Evolutionary conservation across 1,140 invertebrate species (phyloP).

Genomic region (Cotesia chilonis): DNA sequence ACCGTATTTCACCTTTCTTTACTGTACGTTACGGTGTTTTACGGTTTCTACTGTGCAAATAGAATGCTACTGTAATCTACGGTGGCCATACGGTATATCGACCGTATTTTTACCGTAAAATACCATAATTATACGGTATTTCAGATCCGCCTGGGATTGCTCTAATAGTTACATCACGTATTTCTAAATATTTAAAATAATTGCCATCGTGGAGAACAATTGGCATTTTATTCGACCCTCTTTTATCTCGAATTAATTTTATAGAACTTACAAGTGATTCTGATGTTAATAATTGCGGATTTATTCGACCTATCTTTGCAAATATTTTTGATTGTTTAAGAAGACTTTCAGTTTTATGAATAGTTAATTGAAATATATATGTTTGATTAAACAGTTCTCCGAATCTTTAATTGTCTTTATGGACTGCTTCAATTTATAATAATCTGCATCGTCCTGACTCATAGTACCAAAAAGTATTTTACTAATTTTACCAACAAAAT

Average conservation of each 20-base stretch:
- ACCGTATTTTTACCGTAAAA: no score
- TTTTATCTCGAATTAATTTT: slow-evolving; percentile 31
- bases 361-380: slow-evolving; percentile 23
- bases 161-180: slow-evolving; percentile 24
- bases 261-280: slow-evolving; percentile 21
- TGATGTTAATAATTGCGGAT: slow-evolving; percentile 20
- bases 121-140: no score
- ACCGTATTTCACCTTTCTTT: no score
- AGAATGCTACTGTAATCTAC: no score
- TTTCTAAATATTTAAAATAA: slow-evolving; percentile 31
- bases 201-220: slow-evolving; percentile 16
- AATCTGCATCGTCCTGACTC: slow-evolving; percentile 24
- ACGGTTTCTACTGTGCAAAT: no score
- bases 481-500: slow-evolving; percentile 34
- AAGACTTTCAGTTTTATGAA: slow-evolving; percentile 25
- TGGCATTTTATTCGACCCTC: slow-evolving; percentile 18
- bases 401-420: slow-evolving; percentile 23
- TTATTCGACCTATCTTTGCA: slow-evolving; percentile 23
- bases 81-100: no score
- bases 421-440: slow-evolving; percentile 31
- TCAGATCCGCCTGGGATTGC: neutral
- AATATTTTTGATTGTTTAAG: slow-evolving; percentile 14
- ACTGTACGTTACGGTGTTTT: no score
- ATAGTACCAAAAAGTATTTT: slow-evolving; percentile 32
- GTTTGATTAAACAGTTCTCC: slow-evolving; percentile 32